Evolutionary conservation across 2,797 vertebrate species (phyloP).

Genomic region (Telmatherina bonti): DNA sequence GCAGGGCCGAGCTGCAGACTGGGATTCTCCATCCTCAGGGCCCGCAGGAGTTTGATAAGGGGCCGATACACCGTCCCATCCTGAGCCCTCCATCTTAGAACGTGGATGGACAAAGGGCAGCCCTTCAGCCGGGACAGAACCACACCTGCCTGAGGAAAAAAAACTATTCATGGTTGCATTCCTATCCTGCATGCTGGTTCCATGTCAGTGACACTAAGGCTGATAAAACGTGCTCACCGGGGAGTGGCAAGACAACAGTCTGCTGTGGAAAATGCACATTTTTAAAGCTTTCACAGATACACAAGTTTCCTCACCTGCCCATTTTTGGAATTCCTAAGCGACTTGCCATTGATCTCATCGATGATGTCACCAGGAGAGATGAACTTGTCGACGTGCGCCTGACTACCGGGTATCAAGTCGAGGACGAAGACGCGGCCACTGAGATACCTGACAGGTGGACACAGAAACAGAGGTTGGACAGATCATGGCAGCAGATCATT

Average conservation of each 20-base stretch:
- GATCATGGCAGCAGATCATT: background rate
- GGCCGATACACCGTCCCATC: conserved; percentile 79
- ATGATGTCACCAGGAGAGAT: conserved; percentile 84
- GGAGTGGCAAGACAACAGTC: no score
- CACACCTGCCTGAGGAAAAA: conserved; percentile 72
- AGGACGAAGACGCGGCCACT: conserved; percentile 83
- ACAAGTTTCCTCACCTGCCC: conserved; percentile 75
- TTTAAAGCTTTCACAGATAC: no score
- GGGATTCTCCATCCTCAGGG: conserved; percentile 82
- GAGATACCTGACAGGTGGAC: conserved; percentile 77
- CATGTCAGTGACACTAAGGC: no score
- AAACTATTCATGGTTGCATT: no score
- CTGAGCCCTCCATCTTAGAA: conserved; percentile 80
- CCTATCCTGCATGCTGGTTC: no score
- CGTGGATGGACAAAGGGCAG: conserved; percentile 73
- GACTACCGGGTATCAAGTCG: conserved; percentile 79
- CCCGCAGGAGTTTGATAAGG: conserved; percentile 80
- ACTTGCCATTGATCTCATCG: conserved; percentile 88
- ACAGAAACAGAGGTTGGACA: background rate
- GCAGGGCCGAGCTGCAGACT: conserved; percentile 69
- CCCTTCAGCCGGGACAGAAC: conserved; percentile 82
- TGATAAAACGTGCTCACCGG: no score
- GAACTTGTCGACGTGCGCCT: conserved; percentile 83
- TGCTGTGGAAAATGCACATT: no score
- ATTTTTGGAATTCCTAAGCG: conserved; percentile 80